Conservation (phyloP, 2,888 invertebrate species). For the Ophioninae sp. region DNA sequence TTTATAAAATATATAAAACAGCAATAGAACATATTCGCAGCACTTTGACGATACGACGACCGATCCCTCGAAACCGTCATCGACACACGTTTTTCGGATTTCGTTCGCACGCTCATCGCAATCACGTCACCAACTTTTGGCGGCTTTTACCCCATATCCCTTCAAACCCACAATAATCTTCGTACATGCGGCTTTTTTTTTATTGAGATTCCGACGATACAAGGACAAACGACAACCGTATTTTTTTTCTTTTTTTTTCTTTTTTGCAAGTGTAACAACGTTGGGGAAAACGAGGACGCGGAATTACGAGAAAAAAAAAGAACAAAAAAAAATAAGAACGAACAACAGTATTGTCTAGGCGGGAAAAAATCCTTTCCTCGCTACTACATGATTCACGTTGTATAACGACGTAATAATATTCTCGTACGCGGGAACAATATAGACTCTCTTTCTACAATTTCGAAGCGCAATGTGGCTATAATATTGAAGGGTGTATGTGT, state of each 20-base stretch:
- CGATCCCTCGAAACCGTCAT: background rate
- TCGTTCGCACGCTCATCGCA: background rate
- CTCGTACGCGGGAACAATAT: conserved; percentile 54
- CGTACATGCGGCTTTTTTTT: conserved; percentile 72
- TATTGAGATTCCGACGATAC: conserved; percentile 76
- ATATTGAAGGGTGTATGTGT: conserved; percentile 20
- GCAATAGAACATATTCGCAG: too few relatives aligned
- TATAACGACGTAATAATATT: conserved; percentile 50
- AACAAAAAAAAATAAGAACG: conserved; percentile 7
- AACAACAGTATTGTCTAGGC: conserved; percentile 48
- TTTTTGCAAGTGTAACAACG: conserved; percentile 62
- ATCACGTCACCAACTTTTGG: conserved; percentile 9
- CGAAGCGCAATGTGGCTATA: conserved; percentile 54
- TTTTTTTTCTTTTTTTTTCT: conserved; percentile 72
- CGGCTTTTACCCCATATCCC: conserved; percentile 23
- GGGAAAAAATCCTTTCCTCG: conserved; percentile 39
- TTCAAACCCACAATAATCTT: conserved; percentile 60
- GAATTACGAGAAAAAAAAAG: conserved; percentile 31
- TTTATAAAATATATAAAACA: too few relatives aligned
- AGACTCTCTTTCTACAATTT: conserved; percentile 54
- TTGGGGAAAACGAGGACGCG: conserved; percentile 53
- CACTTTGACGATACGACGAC: too few relatives aligned
- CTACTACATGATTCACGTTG: conserved; percentile 53
- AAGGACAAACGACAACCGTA: conserved; percentile 76
- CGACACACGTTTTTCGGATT: background rate